phyloP scores from a whole-genome alignment of 2,888 invertebrate species.

The Heteropelma amictum region DNA sequence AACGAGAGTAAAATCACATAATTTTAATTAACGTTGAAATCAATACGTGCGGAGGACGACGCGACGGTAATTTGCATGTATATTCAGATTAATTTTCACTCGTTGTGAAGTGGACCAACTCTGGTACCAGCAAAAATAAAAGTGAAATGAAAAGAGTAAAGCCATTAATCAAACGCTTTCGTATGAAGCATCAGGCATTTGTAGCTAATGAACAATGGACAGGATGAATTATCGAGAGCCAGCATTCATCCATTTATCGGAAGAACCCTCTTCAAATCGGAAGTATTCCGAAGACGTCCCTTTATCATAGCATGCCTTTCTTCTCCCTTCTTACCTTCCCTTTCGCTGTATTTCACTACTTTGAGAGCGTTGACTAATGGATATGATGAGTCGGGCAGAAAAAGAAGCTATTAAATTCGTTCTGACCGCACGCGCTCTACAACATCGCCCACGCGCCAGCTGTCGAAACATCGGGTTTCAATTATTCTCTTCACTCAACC shows the following conservation, averaged over 20 bases:
- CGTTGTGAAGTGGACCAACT: too few relatives aligned
- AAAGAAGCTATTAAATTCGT: slow-evolving; percentile 54
- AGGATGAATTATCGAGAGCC: slow-evolving; percentile 17
- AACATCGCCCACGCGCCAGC: slow-evolving; percentile 58
- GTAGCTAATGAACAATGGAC: slow-evolving; percentile 9
- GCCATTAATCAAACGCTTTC: slow-evolving; percentile 9
- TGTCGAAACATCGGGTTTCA: slow-evolving; percentile 49
- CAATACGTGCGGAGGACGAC: too few relatives aligned
- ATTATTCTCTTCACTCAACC: slow-evolving; percentile 9
- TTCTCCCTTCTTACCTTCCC: not conserved
- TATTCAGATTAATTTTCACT: too few relatives aligned
- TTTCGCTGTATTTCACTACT: not conserved
- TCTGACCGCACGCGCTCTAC: slow-evolving; percentile 32
- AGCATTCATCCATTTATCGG: slow-evolving; percentile 18
- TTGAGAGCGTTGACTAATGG: slow-evolving; percentile 22
- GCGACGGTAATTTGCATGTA: too few relatives aligned
- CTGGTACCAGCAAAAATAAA: not conserved
- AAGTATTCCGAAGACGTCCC: slow-evolving; percentile 32
- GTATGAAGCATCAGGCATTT: slow-evolving; percentile 1
- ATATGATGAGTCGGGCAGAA: slow-evolving; percentile 28
- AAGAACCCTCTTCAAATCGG: slow-evolving; percentile 20
- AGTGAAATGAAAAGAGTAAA: not conserved
- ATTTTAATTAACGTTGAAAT: too few relatives aligned
- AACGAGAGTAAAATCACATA: too few relatives aligned
- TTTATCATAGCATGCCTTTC: slow-evolving; percentile 10